Evolutionary conservation across 2,797 vertebrate genomes (phyloP).

Genomic region (Pseudochaenichthys georgianus): DNA sequence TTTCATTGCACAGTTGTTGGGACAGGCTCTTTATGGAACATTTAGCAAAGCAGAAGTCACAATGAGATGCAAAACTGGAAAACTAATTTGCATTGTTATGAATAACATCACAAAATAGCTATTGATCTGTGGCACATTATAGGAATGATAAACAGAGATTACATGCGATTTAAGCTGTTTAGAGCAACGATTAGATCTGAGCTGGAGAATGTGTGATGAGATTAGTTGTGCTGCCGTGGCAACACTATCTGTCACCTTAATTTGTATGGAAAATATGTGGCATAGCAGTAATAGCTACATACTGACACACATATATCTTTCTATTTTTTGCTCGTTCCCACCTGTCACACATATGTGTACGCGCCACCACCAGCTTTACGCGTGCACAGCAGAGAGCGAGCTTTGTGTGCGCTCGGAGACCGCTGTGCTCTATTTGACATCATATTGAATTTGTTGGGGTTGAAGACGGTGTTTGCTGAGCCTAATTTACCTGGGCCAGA

Average conservation of each 20-base stretch:
- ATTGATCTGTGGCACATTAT: neutral
- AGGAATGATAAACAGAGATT: constrained; percentile 9
- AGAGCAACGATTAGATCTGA: constrained; percentile 30
- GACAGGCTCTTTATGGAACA: no score
- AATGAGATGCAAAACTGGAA: neutral
- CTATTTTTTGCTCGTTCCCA: constrained; percentile 5
- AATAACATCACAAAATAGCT: neutral
- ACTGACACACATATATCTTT: neutral
- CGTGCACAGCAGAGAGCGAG: constrained; percentile 10
- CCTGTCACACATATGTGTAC: constrained; percentile 17
- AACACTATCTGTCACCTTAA: constrained; percentile 56
- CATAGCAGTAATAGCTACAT: constrained; percentile 3
- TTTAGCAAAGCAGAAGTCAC: no score
- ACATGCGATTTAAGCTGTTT: constrained; percentile 23
- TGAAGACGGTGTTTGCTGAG: constrained; percentile 73
- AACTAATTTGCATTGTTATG: neutral
- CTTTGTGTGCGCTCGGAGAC: constrained; percentile 47
- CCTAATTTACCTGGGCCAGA: constrained; percentile 74
- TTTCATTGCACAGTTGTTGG: no score
- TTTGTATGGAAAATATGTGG: constrained; percentile 31
- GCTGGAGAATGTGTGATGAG: constrained; percentile 19
- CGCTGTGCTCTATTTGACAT: constrained; percentile 72
- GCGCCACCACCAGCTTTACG: neutral
- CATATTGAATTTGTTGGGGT: constrained; percentile 64
- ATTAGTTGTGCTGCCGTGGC: constrained; percentile 59